phyloP scores from a whole-genome alignment of 2,113 vertebrate genomes.

The Vimba vimba region DNA sequence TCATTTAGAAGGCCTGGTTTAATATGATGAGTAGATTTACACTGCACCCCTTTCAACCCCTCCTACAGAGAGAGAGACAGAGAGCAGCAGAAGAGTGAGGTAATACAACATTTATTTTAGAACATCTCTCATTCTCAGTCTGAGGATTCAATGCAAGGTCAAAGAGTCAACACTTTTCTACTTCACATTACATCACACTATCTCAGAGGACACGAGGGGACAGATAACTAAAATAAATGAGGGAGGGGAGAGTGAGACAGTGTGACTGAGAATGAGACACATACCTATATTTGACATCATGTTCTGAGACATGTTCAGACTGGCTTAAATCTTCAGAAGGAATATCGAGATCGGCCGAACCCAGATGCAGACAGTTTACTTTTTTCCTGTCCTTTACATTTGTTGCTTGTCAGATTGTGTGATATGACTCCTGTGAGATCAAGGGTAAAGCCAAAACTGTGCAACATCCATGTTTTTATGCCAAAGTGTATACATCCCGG shows the following conservation, averaged over 20 bases:
- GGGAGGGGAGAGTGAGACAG: not conserved
- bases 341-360: not conserved
- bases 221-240: not conserved
- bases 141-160: conserved; percentile 12
- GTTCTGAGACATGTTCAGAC: conserved; percentile 8
- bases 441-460: not conserved
- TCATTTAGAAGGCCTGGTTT: not conserved
- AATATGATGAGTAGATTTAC: conserved; percentile 27
- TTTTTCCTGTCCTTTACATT: not conserved
- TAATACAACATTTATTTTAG: not conserved
- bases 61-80: not conserved
- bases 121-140: not conserved
- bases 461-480: not conserved
- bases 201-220: not conserved
- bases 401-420: not conserved
- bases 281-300: not conserved
- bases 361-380: not conserved
- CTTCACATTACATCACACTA: conserved; percentile 20
- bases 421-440: not conserved
- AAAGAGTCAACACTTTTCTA: not conserved
- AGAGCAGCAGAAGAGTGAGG: not conserved
- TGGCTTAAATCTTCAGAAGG: not conserved
- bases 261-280: conserved; percentile 11
- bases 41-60: not conserved
- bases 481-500: not conserved